Base-by-base conservation (phyloP, 1,140 invertebrate species). In the Drosophila punjabiensis region DNA sequence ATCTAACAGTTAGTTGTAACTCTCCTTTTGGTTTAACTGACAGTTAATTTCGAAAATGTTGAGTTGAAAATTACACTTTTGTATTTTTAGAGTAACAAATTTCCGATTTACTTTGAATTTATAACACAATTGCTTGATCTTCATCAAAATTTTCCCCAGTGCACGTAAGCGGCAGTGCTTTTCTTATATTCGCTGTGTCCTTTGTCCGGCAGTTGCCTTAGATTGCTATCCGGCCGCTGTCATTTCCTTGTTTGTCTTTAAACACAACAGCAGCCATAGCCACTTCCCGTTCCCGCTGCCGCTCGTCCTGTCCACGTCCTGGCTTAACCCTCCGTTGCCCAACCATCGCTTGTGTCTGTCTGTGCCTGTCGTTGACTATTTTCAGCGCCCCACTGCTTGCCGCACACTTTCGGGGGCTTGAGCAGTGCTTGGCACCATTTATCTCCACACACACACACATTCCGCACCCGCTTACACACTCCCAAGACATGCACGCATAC, bases 351-450 rank as follows among this genome's bases (percentile, higher is more conserved):
- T 53, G 76, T 79, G 76, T 62, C 64, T 79, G 64, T 45, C 65
- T 79, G 76, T 79, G 76, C 76, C 76, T 78, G 74, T 73, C 67
- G 62, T 60, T 66, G 78, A 61, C 78, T 80, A 80, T 80, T 80
- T 80, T 80, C 60, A 65, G 78, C 67, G 39, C 56, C 78, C 63
- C 67, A 61, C 76, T 35, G 69, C 39, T 55, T 48, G 47, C 47
- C 67, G 75, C 65, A 63, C 76, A 63, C 74, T 79, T 78, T 78
- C 24, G 50, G 65, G 63, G 24, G 41, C 53, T 62, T 56, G 75
- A 80, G 77, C 77, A 80, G 78, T 80, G 76, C 78, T 81, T 81
- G 78, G 78, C 78, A 81, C 78, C 78, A 81, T 81, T 81, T 74
- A 81, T 79, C 59, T 67, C 73, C 63, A 70, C 56, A 73, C 39